Base-by-base conservation (phyloP, 2,797 vertebrate species). In the Eidolon dupreanum region DNA sequence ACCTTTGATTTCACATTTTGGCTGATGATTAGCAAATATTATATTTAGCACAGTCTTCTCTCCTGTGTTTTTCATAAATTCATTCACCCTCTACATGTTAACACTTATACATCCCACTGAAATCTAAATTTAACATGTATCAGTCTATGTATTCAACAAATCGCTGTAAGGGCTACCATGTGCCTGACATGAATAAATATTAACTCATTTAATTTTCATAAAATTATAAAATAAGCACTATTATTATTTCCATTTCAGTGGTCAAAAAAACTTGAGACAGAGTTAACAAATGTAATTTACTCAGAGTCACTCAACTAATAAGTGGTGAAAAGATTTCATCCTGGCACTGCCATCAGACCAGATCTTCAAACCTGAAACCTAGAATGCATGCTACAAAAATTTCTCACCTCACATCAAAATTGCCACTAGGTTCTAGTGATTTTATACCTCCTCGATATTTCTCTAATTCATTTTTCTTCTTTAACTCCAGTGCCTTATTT, bases 321-420 rank as follows among this genome's bases (percentile, higher is more conserved):
- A 68, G 6, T 70, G 46, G 3, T 41, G 3, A 19, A 41, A 83
- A 84, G 11, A 59, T 55, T 83, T 49, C 36, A 36, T 78, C 38
- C 19, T 46, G 28, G 22, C 7, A 51, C 3, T 3, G 1, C 4
- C 15, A 33, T 4, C 13, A 2, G 65, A 11, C 3, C 53, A 38
- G 19, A 36, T 81, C 75, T 53, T 17, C 38, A 46, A 90, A 41
- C 31, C 2, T 33, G 1, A 96, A 90, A 49, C 15, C 33, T 26
- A 66, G 31, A 26, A 87, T 31, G 4, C 26, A 78, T 68, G 16
- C 28, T 46, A 70, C 28, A 46, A 4, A 84, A 73, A 16, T 66
- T 79, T 28, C n/a, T 81, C 53, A 53, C 43, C 53, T 90, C 41
- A 68, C 10, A 36, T 61, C n/a, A 46, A 95, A 84, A 88, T 33